phyloP scores from a whole-genome alignment of 1,140 invertebrate genomes.

The Meloidogyne hapla region DNA sequence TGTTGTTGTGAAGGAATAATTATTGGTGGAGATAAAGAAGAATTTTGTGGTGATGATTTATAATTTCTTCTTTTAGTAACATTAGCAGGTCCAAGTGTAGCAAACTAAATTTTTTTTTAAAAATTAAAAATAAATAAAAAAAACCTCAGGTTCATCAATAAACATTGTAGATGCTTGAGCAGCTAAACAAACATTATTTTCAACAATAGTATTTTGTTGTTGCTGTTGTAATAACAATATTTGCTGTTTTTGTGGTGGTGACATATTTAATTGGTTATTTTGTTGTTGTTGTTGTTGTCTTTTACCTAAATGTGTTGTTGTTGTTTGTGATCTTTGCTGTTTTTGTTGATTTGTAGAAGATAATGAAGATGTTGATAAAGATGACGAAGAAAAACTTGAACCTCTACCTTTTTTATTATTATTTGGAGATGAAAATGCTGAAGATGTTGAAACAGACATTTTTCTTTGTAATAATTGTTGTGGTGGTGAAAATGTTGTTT shows the following conservation, averaged over 20 bases:
- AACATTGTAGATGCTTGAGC: neutral
- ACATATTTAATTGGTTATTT: neutral
- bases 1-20: neutral
- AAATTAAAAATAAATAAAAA: neutral
- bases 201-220: neutral
- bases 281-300: neutral
- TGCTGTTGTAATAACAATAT: neutral
- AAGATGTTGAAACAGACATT: neutral
- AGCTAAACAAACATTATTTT: neutral
- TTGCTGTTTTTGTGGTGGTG: neutral
- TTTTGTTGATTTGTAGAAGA: neutral
- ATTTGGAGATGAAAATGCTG: neutral
- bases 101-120: neutral
- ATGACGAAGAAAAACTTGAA: neutral
- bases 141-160: neutral
- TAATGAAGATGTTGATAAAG: neutral
- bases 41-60: neutral
- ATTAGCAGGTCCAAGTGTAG: neutral
- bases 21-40: slow-evolving; percentile 1
- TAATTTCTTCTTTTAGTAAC: neutral
- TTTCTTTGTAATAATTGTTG: slow-evolving; percentile 1
- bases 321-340: neutral
- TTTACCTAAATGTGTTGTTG: neutral
- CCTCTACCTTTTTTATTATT: neutral
- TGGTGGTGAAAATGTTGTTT: neutral